Percentiles rank a stretch among this genome's conserved stretches.
phyloP scores from a whole-genome alignment of 2,113 vertebrate genomes.

The Hippocampus zosterae region DNA sequence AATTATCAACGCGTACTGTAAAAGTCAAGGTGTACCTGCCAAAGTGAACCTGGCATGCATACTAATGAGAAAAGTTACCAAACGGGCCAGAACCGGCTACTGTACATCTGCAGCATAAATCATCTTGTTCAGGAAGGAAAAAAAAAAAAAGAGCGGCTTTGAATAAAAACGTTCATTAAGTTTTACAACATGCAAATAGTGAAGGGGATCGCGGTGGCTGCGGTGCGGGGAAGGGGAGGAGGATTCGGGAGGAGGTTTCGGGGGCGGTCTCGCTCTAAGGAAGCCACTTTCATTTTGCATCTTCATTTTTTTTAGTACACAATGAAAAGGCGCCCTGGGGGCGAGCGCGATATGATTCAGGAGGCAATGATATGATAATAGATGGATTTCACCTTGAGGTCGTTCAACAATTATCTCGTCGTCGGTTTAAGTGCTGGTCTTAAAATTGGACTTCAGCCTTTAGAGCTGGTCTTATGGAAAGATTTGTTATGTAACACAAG shows the following conservation, averaged over 20 bases:
- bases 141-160: background rate
- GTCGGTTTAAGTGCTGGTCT: conserved; percentile 39
- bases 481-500: background rate
- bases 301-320: conserved; percentile 55
- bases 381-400: conserved; percentile 50
- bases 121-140: background rate
- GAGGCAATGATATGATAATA: conserved; percentile 42
- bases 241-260: background rate
- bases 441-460: conserved; percentile 23
- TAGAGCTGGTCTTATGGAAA: conserved; percentile 11
- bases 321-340: conserved; percentile 19
- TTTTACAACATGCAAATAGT: conserved; percentile 1
- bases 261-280: conserved; percentile 18
- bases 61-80: background rate
- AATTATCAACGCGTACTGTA: background rate
- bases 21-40: conserved; percentile 12
- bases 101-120: background rate
- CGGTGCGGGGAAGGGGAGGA: background rate
- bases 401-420: conserved; percentile 62
- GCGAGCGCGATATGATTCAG: conserved; percentile 16
- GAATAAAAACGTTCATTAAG: background rate
- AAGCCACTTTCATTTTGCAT: conserved; percentile 52
- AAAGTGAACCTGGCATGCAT: background rate
- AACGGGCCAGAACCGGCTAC: conserved; percentile 14
- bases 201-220: background rate